phyloP scores from a whole-genome alignment of 2,797 vertebrate genomes.

The Chrosomus eos region DNA sequence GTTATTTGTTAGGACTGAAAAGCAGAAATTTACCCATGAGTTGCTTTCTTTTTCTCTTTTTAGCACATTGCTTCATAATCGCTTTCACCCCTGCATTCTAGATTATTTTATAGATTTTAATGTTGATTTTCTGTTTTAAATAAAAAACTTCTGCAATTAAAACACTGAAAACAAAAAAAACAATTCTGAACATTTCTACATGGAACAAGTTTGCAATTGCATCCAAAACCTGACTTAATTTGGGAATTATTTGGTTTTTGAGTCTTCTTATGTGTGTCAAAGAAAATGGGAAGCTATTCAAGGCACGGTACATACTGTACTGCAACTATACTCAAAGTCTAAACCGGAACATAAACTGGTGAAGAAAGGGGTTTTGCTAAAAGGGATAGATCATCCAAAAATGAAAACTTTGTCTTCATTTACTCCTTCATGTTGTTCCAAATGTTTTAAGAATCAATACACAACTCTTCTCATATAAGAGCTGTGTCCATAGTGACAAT shows the following conservation, averaged over 20 bases:
- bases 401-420: background rate
- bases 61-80: background rate
- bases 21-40: background rate
- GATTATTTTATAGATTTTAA: background rate
- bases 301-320: background rate
- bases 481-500: background rate
- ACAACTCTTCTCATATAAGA: background rate
- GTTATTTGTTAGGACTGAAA: constrained; percentile 1
- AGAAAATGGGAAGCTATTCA: background rate
- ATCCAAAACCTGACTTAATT: background rate
- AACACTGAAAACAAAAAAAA: background rate
- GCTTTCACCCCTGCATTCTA: background rate
- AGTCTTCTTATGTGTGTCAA: background rate
- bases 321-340: background rate
- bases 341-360: background rate
- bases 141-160: background rate
- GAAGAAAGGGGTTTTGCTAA: background rate
- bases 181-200: background rate
- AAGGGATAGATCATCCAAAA: background rate
- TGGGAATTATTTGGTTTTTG: background rate
- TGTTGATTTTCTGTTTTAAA: constrained; percentile 8
- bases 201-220: background rate
- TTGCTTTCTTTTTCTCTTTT: background rate
- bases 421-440: background rate
- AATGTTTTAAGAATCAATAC: background rate